phyloP scores from a whole-genome alignment of 1,140 invertebrate species.

The Heliconius himera region DNA sequence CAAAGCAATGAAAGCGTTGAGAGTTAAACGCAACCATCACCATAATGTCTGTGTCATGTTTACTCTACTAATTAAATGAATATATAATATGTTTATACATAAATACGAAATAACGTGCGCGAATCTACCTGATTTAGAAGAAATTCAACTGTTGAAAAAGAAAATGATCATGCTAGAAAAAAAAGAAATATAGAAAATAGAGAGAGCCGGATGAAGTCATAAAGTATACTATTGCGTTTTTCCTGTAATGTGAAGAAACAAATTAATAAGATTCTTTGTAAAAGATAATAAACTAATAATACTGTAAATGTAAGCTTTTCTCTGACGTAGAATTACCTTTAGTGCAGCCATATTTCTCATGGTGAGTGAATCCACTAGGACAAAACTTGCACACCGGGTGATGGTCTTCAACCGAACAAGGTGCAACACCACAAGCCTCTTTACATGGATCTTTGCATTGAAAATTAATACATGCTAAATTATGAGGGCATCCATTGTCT shows the following conservation, averaged over 20 bases:
- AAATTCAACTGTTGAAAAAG: conserved; percentile 73
- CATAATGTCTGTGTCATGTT: conserved; percentile 58
- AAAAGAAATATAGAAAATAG: conserved; percentile 58
- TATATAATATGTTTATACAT: conserved; percentile 63
- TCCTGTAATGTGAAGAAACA: conserved; percentile 83
- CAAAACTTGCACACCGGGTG: conserved; percentile 97
- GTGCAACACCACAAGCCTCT: conserved; percentile 90
- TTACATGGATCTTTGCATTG: conserved; percentile 95
- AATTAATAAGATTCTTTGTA: conserved; percentile 78
- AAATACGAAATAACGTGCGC: conserved; percentile 64
- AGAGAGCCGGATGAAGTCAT: conserved; percentile 78
- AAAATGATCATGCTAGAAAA: conserved; percentile 76
- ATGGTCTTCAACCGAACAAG: conserved; percentile 95
- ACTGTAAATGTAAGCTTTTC: conserved; percentile 60
- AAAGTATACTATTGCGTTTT: conserved; percentile 73
- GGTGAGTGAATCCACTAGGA: conserved; percentile 93
- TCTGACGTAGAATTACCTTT: conserved; percentile 89
- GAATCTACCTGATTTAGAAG: conserved; percentile 75
- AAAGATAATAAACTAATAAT: conserved; percentile 66
- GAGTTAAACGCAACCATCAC: conserved; percentile 60
- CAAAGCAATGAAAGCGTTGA: conserved; percentile 68
- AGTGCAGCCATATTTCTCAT: conserved; percentile 94
- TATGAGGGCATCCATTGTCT: conserved; percentile 92
- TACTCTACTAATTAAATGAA: conserved; percentile 51
- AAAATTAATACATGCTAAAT: conserved; percentile 92